A percentile compares a stretch with the other conserved stretches of the same genome.
phyloP scores from a whole-genome alignment of 2,797 vertebrate species.

The Micrastur ruficollis region DNA sequence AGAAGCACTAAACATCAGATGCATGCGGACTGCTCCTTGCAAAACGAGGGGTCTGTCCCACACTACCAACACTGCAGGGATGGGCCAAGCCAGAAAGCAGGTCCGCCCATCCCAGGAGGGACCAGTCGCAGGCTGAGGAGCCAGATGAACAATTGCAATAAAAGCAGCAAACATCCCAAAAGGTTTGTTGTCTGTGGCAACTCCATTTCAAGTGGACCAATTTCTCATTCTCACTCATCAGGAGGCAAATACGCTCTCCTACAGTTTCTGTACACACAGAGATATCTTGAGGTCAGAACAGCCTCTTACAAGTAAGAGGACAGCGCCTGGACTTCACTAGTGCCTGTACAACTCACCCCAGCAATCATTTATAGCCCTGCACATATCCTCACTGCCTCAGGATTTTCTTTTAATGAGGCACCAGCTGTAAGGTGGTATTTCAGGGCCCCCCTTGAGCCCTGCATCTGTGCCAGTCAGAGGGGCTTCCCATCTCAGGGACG shows the following conservation, averaged over 20 bases:
- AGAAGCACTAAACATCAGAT: not conserved
- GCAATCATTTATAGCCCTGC: not conserved
- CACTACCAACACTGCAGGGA: not conserved
- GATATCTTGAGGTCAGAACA: not conserved
- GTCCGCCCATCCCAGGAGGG: not conserved
- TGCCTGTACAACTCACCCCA: not conserved
- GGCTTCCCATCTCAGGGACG: not conserved
- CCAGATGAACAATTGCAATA: not conserved
- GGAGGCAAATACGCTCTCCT: not conserved
- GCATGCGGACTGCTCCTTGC: not conserved
- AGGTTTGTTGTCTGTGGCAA: not conserved
- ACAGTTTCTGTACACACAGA: not conserved
- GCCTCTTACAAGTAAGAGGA: not conserved
- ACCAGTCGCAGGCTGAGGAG: not conserved
- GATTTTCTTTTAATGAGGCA: not conserved
- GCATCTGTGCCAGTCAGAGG: not conserved
- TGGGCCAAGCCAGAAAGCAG: not conserved
- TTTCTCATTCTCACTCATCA: not conserved
- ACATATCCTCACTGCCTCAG: not conserved
- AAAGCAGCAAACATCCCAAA: not conserved
- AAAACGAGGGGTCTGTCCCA: not conserved
- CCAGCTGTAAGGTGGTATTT: accelerated
- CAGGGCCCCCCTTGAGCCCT: not conserved
- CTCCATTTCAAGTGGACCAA: not conserved
- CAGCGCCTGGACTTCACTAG: not conserved